Base-by-base conservation (phyloP, 2,888 invertebrate species). In the Hoplodrina blanda region DNA sequence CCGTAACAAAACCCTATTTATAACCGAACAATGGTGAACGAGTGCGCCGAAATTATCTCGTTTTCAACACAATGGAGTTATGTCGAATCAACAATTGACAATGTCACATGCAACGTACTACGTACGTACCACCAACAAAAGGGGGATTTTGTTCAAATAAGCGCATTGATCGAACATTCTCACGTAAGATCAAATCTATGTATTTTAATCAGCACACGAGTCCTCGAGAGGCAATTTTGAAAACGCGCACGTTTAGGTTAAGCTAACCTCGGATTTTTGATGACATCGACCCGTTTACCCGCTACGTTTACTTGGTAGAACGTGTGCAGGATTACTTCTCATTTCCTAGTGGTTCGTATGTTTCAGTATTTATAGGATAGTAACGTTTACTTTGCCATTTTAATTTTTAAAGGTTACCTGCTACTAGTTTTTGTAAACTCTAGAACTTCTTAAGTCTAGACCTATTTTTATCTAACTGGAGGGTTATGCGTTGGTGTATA, bases 191-290 rank as follows among this genome's bases (percentile, higher is more conserved):
- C 87, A 88, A 89, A 90, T 90, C 87, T 81, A 82, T 85, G 85
- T 89, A 91, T 91, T 92, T 92, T 93, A 93, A 93, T 93, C 92
- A 93, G 87, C 77, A 68, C 67, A 65, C 84, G 86, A 88, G 87
- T 88, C 87, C 85, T 90, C 82, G 86, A 82, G 81, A 74, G 86
- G 81, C 81, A 86, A 85, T 90, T 87, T 83, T 80, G 76, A 75
- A 80, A 85, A 87, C 82, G 83, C 67, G 76, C 84, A 82, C 86
- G 86, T 86, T 88, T 85, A 73, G 86, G 85, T 87, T 85, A 69
- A 69, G 66, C 55, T 70, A 73, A 79, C 77, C 81, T 77, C 76
- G 73, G 78, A 80, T 84, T 78, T 81, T 78, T 78, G 78, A 77
- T 82, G 79, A 73, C 77, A 74, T 69, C 64, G 65, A 76, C 65